Percentiles rank a stretch among this genome's conserved stretches.
Evolutionary conservation across 2,797 vertebrate genomes (phyloP).

Genomic region (Leptatherina wallacei): DNA sequence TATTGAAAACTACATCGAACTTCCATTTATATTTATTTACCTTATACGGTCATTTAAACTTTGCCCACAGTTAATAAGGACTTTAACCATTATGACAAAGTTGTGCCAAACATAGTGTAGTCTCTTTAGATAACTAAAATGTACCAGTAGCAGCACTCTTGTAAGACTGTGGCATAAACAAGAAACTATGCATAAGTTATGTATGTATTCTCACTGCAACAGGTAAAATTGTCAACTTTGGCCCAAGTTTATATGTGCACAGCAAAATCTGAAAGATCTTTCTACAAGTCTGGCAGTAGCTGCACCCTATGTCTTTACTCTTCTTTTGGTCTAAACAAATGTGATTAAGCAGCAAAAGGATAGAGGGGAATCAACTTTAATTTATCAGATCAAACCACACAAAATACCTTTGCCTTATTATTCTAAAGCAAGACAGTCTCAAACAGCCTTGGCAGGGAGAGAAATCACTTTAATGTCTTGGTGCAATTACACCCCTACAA

Average conservation of each 20-base stretch:
- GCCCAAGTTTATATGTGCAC: background rate
- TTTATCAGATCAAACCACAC: slow-evolving; percentile 25
- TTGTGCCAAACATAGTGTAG: too few relatives aligned
- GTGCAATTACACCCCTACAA: slow-evolving; percentile 48
- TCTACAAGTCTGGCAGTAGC: background rate
- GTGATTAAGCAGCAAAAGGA: too few relatives aligned
- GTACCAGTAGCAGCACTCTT: too few relatives aligned
- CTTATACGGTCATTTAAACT: too few relatives aligned
- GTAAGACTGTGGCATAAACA: background rate
- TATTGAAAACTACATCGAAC: too few relatives aligned
- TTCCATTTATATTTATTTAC: too few relatives aligned
- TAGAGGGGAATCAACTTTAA: slow-evolving; percentile 9
- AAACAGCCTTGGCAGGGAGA: slow-evolving; percentile 21
- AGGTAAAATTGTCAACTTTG: too few relatives aligned
- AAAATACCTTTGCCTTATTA: slow-evolving; percentile 31
- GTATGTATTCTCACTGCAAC: background rate
- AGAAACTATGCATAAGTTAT: background rate
- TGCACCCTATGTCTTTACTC: background rate
- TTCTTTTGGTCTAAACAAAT: too few relatives aligned
- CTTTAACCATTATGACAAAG: too few relatives aligned
- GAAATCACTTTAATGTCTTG: slow-evolving; percentile 42
- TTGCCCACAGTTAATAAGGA: too few relatives aligned
- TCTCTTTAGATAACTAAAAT: too few relatives aligned
- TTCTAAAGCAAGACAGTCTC: slow-evolving; percentile 26
- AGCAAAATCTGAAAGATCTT: background rate